Conservation (phyloP, 2,113 vertebrate species). For the Oreochromis aureus region DNA sequence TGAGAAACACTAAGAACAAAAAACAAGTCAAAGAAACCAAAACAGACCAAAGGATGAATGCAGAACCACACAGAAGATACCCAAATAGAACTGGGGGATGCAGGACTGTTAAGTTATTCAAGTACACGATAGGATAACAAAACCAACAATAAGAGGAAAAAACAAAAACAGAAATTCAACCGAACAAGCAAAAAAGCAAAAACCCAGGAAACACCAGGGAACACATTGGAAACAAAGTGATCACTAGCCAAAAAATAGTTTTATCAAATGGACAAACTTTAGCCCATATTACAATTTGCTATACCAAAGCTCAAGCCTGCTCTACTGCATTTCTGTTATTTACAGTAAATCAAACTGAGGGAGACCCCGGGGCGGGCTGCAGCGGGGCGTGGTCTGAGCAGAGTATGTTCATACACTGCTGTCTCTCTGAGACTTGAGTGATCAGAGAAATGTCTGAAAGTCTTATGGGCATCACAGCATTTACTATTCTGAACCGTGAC, state of each 20-base stretch:
- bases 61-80: background rate
- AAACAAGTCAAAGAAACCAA: background rate
- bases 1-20: background rate
- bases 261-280: background rate
- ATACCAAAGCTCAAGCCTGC: background rate
- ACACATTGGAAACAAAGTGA: background rate
- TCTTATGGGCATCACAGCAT: accelerated
- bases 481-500: background rate
- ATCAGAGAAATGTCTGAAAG: background rate
- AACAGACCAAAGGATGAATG: background rate
- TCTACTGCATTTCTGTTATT: background rate
- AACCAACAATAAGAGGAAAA: background rate
- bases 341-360: too few species aligned
- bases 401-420: accelerated
- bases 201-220: background rate
- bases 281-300: background rate
- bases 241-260: background rate
- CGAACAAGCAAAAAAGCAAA: background rate
- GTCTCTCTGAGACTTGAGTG: background rate
- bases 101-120: background rate
- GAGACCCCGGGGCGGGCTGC: background rate
- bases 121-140: background rate
- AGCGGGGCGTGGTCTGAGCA: accelerated
- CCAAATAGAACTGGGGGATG: background rate
- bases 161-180: background rate